These are phyloP conservation scores for Trimorus sp. DNA, from an alignment of 2,888 invertebrate genomes.

Conservation along the genomic window DNA sequence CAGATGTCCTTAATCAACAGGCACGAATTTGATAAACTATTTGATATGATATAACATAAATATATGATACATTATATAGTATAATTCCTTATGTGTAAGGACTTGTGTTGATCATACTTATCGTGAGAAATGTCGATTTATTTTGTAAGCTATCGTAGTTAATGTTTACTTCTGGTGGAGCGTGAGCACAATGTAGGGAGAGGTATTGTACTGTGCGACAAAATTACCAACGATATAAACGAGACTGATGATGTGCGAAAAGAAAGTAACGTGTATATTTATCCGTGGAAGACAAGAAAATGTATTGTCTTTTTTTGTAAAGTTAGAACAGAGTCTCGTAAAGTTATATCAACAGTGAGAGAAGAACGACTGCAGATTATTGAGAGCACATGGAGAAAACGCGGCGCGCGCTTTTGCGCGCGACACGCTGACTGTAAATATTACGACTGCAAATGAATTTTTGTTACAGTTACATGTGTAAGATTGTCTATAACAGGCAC, in stretches of 20 bases:
- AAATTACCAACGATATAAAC: constrained; percentile 64
- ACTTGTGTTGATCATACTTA: constrained; percentile 64
- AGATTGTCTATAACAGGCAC: constrained; percentile 40
- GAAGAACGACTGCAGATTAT: constrained; percentile 62
- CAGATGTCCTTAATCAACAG: constrained; percentile 61
- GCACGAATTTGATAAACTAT: constrained; percentile 48
- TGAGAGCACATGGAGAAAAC: constrained; percentile 54
- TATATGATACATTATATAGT: constrained; percentile 49
- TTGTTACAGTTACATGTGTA: constrained; percentile 65
- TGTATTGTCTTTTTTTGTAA: constrained; percentile 55
- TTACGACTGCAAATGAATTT: constrained; percentile 58
- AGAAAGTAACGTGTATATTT: constrained; percentile 61
- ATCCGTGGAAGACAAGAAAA: constrained; percentile 38
- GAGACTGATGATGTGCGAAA: constrained; percentile 64
- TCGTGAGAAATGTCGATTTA: constrained; percentile 59
- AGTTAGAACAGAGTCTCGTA: constrained; percentile 51
- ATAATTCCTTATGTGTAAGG: constrained; percentile 58
- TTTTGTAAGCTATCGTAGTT: constrained; percentile 57
- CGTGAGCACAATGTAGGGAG: constrained; percentile 24
- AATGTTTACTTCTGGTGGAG: constrained; percentile 46
- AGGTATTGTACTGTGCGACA: constrained; percentile 54
- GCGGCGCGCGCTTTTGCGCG: constrained; percentile 23
- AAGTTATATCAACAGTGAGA: constrained; percentile 65
- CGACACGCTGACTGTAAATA: constrained; percentile 56
- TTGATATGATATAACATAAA: constrained; percentile 43